Evolutionary conservation across 2,113 vertebrate genomes (phyloP).

Genomic region (Pluvialis apricaria): DNA sequence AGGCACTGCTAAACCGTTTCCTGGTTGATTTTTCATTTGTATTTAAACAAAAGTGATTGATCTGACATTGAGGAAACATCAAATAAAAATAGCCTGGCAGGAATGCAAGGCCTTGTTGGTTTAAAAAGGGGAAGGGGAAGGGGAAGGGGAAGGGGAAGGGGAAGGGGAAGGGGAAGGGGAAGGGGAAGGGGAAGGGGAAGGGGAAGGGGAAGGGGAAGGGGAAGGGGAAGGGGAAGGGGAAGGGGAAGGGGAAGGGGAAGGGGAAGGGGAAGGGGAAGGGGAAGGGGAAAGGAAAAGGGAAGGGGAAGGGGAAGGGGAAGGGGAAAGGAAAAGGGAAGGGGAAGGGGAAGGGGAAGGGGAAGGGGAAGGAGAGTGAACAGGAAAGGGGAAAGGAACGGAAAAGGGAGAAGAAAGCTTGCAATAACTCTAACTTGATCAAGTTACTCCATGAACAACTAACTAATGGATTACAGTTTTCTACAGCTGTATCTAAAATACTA

Average conservation of each 20-base stretch:
- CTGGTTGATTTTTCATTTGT: constrained; percentile 15
- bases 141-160: background rate
- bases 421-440: background rate
- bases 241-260: too few relatives aligned
- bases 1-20: background rate
- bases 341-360: background rate
- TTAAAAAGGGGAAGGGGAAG: background rate
- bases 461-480: background rate
- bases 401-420: background rate
- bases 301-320: too few relatives aligned
- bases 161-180: background rate
- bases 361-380: background rate
- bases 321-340: background rate
- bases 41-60: constrained; percentile 22
- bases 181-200: too few relatives aligned
- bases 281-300: background rate
- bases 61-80: background rate
- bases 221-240: too few relatives aligned
- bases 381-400: background rate
- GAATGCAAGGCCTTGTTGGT: background rate
- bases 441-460: background rate
- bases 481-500: background rate
- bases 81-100: constrained; percentile 26
- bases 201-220: background rate
- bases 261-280: background rate